Evolutionary conservation across 53 echinoderm and acorn worm genomes (phyloP), one percentile per base, ranked within the genome.

Genomic region (Antedon mediterranea): DNA sequence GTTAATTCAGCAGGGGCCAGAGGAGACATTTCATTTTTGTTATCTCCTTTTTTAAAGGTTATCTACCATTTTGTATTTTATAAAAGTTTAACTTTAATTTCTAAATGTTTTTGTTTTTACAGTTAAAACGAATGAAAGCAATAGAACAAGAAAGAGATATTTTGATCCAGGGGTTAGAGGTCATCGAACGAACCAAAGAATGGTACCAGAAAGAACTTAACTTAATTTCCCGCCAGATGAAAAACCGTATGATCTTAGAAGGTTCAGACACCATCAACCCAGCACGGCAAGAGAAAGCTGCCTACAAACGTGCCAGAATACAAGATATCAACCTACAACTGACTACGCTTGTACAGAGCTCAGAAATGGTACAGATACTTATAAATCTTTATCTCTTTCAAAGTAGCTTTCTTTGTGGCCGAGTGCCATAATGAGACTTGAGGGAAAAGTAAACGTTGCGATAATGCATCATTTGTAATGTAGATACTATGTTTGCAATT

Each of bases 81-180:
- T 57, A 57, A 26, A 57, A 57, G 15, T 28, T 7, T 72, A 72
- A 72, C 4, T 30, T 42, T 29, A 18, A 28, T 29, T 44, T 44
- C 26, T 4, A 75, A 32, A 11, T 3, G 32, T 75, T 41, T 74
- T 28, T 81, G 3, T 73, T n/a, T 78, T 71, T 57, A 4, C 76
- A 98, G 98, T 81, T 98, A 77, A 98, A 98, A 78, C 85, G 92
- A 29, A 92, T 98, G 92, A 98, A 98, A 81, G 88, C 93, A 75
- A 72, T 98, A 43, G 98, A 98, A 71, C 90, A 98, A 71, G 98
- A 98, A 71, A 81, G 88, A 71, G 98, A 98, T 77, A 79, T 88
- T n/a, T 70, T 98, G 0, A 79, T 88, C 31, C 90, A 98, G 73
- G 98, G 98, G 31, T 43, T 98, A 27, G 98, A 98, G 72, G 88